Evolutionary conservation across 2,797 vertebrate species (phyloP), one percentile per base, ranked within the genome.

Genomic region (Parotocinclus haroldoi): DNA sequence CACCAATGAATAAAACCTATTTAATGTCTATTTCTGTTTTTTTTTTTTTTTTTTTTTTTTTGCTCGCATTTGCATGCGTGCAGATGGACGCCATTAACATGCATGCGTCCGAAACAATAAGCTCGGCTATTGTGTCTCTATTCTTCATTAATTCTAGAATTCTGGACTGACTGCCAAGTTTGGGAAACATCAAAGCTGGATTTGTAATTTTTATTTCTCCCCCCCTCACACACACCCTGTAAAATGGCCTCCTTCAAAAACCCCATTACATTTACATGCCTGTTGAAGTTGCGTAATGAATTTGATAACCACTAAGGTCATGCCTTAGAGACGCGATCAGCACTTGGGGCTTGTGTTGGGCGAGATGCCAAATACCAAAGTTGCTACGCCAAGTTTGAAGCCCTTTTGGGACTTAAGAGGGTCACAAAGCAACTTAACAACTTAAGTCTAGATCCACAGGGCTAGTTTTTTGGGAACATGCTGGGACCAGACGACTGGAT

Each of bases 121-220:
- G 7, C 58, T 16, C 50, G 12, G 4, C 81, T 62, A 83, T 89
- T 90, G 85, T 90, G 73, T 72, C 69, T 27, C 69, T 9, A 72
- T 84, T 88, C 84, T 89, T 90, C 82, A 89, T 90, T 88, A 91
- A 91, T 89, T 89, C 85, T 78, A 79, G 80, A 75, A 87, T 88
- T 91, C 81, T 78, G 84, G 83, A 88, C 79, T 85, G 89, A 76
- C 83, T 90, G 82, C 84, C 86, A 87, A 87, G 84, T 86, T 91
- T 81, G 74, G 72, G 82, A 78, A 83, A 88, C 84, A 91, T 89
- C 89, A 95, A 94, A 93, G 89, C 81, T 4, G 72, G 27, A 52
- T 16, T 42, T 42, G 2, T 42, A 9, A 4, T 42, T 42, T 9
- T 7, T 44, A 54, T 79, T 67, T 63, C 51, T 56, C 78, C 63